Base-by-base conservation (phyloP, 1,140 invertebrate genomes). In the Dinothrombium tinctorium region DNA sequence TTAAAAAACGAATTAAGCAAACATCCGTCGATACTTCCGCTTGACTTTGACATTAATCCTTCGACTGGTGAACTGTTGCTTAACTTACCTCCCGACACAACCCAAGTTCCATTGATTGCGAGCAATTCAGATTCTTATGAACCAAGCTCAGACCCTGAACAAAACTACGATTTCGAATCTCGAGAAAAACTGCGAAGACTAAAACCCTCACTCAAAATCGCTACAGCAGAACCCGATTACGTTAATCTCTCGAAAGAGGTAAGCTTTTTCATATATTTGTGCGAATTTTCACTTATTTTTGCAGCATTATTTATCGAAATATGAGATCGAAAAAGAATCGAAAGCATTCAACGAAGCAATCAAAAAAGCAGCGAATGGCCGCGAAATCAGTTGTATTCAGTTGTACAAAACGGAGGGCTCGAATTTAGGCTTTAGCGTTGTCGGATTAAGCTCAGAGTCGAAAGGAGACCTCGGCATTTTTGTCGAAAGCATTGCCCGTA, bases 21-120 rank as follows among this genome's bases (percentile, higher is more conserved):
- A 51, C 82, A 89, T 64, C 83, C 83, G 9, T 87, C 81, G 12
- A 83, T 87, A 52, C 59, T 87, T 41, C 80, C 83, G 33, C 73
- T 74, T 24, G 82, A 90, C 57, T 87, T 90, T 63, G 81, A 89
- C 57, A 81, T 90, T 31, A 73, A 38, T 41, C 45, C 69, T 44
- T 66, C n/a, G n/a, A 49, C 50, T 50, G 77, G 75, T 52, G 67
- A 69, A 33, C 49, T 73, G 19, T 59, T 69, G 29, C 54, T 71
- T 19, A 69, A 66, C 43, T 33, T 55, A 7, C 49, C 55, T n/a
- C n/a, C n/a, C n/a, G n/a, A n/a, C n/a, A n/a, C 11, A 33, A 37
- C 28, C 36, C 37, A 23, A 38, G 44, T 31, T 8, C 33, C 19
- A 38, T 40, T 28, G 3, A 25, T 9, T 6, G 5, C 33, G 15